Base-by-base conservation (phyloP, 2,888 invertebrate species). In the Thera obeliscata region DNA sequence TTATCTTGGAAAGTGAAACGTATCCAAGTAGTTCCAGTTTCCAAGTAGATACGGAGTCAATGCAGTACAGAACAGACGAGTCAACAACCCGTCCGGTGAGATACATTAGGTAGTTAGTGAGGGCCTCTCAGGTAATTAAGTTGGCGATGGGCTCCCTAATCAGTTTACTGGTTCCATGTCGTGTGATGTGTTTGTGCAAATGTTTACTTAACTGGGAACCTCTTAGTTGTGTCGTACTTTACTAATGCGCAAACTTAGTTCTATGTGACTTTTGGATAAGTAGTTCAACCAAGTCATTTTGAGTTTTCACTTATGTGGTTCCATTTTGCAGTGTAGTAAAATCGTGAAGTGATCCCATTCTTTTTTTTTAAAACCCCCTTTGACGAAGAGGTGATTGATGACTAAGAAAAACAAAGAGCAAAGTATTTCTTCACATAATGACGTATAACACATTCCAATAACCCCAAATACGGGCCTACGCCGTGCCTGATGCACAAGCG, bases 101-200 rank as follows among this genome's bases (percentile, higher is more conserved):
- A 6, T 48, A 5, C 7, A 22, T 5, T 36, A 11, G 12, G 43
- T 57, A 11, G 41, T 43, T 36, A 9, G 3, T 11, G 57, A 52
- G 52, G 35, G 54, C 35, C 57, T 58, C 54, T 11, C 59, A 9
- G 36, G 22, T 48, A 59, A 65, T 65, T 61, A 65, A 49, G 54
- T 56, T 49, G 12, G 50, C 55, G 64, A 48, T 56, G 55, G 38
- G 22, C 56, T 49, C 12, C 8, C 48, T 65, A 60, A 65, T 60
- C 64, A 55, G 41, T 55, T 65, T 65, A 60, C 38, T 3, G 48
- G 36, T 11, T 36, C 54, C 46, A 49, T 33, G 43, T 54, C 56
- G 57, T 57, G 55, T 49, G 48, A 65, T 64, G 64, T 59, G 54
- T 58, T 55, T 49, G 59, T 60, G 55, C 55, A 46, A 59, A 65